Evolutionary conservation across 2,888 invertebrate genomes (phyloP), one percentile per base, ranked within the genome.

Genomic region (Tenthredo scrophulariae): DNA sequence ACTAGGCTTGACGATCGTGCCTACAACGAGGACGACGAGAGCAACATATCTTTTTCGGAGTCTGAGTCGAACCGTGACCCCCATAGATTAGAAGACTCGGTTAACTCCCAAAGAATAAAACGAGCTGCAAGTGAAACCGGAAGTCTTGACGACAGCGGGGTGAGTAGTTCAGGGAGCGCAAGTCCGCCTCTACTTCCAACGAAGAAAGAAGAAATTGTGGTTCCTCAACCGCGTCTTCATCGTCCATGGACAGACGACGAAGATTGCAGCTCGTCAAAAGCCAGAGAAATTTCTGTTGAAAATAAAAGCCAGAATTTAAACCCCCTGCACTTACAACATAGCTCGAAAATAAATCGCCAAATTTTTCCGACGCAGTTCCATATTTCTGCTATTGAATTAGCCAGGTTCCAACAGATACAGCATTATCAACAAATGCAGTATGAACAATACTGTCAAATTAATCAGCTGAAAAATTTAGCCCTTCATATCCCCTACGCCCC

Each of bases 281-380:
- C 88, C 91, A 91, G 91, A 90, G 93, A 91, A 92, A 91, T 90
- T 91, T 92, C 90, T 89, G 91, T 90, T 90, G 92, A 40, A 43
- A 74, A 85, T 80, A 29, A 77, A 50, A 18, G 50, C 10, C 22
- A 62, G 22, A 62, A 62, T 62, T 54, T 70, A 9, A 85, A 40
- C n/a, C 65, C 80, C 37, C 84, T 86, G n/a, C 75, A 70, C 1
- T 85, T 79, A 10, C 86, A 86, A 40, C 85, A 87, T 58, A 85
- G 85, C 1, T 22, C n/a, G 26, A 74, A 10, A 74, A 43, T 29
- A 40, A 40, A 40, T 18, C 74, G 74, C 1, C 62, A n/a, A 9
- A 62, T 70, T 58, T 62, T 87, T 5, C 80, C 82, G 4, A 13
- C 82, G 0, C 85, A 87, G 0, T 86, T 87, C n/a, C 87, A 88